These are phyloP conservation scores for Rhingia rostrata DNA, from an alignment of 2,888 invertebrate species.

Conservation along the genomic window DNA sequence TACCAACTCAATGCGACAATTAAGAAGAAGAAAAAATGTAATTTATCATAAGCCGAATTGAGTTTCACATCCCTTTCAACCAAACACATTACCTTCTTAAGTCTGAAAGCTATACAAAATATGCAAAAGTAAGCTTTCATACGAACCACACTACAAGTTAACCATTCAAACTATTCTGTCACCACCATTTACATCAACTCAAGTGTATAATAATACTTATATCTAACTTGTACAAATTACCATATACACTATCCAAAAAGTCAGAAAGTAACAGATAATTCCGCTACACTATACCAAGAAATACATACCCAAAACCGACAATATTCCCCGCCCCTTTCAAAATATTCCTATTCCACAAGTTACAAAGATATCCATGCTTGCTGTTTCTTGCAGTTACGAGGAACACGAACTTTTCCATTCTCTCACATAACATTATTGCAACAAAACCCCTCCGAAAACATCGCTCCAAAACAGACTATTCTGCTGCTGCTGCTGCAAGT, in stretches of 20 bases:
- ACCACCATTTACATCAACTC: background rate
- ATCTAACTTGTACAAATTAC: constrained; percentile 13
- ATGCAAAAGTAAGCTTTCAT: too few relatives aligned
- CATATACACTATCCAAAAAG: constrained; percentile 24
- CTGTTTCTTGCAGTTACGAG: constrained; percentile 1
- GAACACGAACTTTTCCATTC: constrained; percentile 5
- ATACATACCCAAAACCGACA: constrained; percentile 2
- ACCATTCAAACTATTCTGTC: too few relatives aligned
- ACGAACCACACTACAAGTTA: too few relatives aligned
- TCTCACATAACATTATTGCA: constrained; percentile 8
- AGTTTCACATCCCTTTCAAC: too few relatives aligned
- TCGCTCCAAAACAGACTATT: constrained; percentile 11
- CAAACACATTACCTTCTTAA: too few relatives aligned
- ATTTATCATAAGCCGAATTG: too few relatives aligned
- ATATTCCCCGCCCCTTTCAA: background rate
- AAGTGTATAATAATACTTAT: constrained; percentile 2
- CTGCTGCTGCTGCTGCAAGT: background rate
- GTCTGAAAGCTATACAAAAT: too few relatives aligned
- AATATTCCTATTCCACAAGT: constrained; percentile 12
- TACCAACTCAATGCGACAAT: too few relatives aligned
- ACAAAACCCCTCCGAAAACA: background rate
- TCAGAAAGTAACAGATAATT: constrained; percentile 26
- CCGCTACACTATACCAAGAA: constrained; percentile 13
- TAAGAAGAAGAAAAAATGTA: too few relatives aligned
- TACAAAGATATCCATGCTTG: background rate